Evolutionary conservation across 2,113 vertebrate genomes (phyloP), one percentile per base, ranked within the genome.

Genomic region (Macquaria ambigua): DNA sequence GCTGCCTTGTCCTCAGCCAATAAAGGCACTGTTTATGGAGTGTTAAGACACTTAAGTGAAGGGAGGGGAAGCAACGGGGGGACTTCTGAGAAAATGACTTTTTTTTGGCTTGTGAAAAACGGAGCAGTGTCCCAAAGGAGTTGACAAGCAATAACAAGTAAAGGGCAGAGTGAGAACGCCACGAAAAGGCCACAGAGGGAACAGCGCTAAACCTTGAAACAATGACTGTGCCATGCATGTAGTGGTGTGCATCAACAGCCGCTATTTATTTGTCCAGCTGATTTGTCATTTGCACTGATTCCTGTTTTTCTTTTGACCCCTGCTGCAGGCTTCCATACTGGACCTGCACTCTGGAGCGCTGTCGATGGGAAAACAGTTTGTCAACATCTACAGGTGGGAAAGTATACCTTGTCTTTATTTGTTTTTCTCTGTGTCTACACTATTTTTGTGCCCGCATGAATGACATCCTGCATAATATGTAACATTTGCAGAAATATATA

Each of bases 281-380:
- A 25, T 50, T 71, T 68, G 4, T 75, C 15, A 31, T 62, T 78
- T 31, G 25, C 12, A 37, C n/a, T 74, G 48, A 37, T 75, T 64
- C 14, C 20, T 83, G 8, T 53, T 81, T 90, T 69, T 83, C 12
- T 66, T 92, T 79, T 82, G 10, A 87, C 72, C 74, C 77, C 84
- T 84, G 8, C 91, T 84, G 8, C 91, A 99, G 98, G 98, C 98
- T 14, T 99, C 98, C 50, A 99, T 99, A 90, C 88, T 99, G 87
- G 98, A 99, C 91, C 91, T 99, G 90, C 98, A 99, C 89, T 99
- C 98, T 0, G 98, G 98, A 78, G 98, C 98, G 9, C 90, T 99
- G 84, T 99, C 98, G 0, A 95, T 98, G 86, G 98, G 98, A 23
- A 98, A 97, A 84, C 97, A 99, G 91, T 99, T 99, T 92, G 97